These are phyloP conservation scores for Achlya flavicornis DNA, from an alignment of 2,888 invertebrate species.

Conservation along the genomic window DNA sequence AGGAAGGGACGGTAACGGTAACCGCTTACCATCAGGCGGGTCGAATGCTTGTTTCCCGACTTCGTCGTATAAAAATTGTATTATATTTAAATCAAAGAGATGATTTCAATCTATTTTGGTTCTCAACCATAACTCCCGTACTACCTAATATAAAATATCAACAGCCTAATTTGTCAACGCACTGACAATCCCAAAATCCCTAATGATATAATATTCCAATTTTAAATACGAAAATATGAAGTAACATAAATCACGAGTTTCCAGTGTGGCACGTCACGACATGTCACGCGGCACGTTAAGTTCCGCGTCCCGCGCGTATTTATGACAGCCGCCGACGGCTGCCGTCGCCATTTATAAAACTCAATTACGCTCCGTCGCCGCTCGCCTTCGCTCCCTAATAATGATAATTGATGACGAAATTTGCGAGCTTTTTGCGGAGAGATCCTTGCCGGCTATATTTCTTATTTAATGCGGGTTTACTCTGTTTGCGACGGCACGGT, in stretches of 20 bases:
- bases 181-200: background rate
- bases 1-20: too few species aligned
- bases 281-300: conserved; percentile 25
- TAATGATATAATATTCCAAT: background rate
- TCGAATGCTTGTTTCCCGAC: too few species aligned
- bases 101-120: too few species aligned
- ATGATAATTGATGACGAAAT: conserved; percentile 84
- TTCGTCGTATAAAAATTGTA: too few species aligned
- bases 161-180: background rate
- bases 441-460: conserved; percentile 76
- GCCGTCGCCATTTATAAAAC: conserved; percentile 80
- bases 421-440: conserved; percentile 82
- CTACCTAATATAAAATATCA: background rate
- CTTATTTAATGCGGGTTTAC: conserved; percentile 60
- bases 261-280: conserved; percentile 29
- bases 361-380: conserved; percentile 74
- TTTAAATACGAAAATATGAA: conserved; percentile 4
- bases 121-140: too few species aligned
- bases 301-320: conserved; percentile 37
- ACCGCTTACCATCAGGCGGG: too few species aligned
- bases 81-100: too few species aligned
- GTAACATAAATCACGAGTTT: conserved; percentile 27
- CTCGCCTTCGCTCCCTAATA: conserved; percentile 71
- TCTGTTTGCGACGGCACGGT: conserved; percentile 39
- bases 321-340: conserved; percentile 63